phyloP scores from a whole-genome alignment of 2,888 invertebrate genomes.

The Ornithoptera priamus region DNA sequence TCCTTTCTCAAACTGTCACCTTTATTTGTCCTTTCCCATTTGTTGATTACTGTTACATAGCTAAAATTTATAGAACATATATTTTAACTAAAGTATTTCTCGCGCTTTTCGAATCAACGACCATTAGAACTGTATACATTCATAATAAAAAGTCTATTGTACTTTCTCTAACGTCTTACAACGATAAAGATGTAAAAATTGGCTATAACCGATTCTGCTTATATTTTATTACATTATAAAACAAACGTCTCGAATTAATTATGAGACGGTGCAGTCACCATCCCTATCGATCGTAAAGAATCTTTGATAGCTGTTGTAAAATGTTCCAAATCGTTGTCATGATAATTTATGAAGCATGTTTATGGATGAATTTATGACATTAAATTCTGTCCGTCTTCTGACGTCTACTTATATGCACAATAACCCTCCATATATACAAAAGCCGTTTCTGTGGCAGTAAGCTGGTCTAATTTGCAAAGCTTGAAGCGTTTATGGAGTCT shows the following conservation, averaged over 20 bases:
- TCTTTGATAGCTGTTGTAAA: constrained; percentile 77
- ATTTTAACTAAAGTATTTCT: not conserved
- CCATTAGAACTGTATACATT: constrained; percentile 56
- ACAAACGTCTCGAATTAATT: constrained; percentile 79
- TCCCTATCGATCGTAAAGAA: constrained; percentile 75
- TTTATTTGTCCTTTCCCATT: too few species aligned
- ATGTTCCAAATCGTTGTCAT: constrained; percentile 76
- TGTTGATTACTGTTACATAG: not conserved
- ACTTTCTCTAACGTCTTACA: constrained; percentile 51
- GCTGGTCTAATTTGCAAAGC: too few species aligned
- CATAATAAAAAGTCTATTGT: constrained; percentile 53
- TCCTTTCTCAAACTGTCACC: too few species aligned
- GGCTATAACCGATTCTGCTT: constrained; percentile 60
- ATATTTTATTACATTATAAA: constrained; percentile 77
- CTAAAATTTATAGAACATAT: not conserved
- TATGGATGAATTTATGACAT: constrained; percentile 72
- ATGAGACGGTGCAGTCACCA: constrained; percentile 68
- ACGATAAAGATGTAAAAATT: constrained; percentile 51
- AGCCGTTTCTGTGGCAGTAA: not conserved
- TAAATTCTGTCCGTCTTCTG: constrained; percentile 40
- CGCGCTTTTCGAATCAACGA: constrained; percentile 34
- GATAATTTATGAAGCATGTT: constrained; percentile 79
- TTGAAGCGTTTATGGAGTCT: too few species aligned
- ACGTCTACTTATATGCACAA: constrained; percentile 20
- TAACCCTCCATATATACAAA: not conserved